Conservation (phyloP, 2,797 vertebrate genomes). For the Anas flavirostris region DNA sequence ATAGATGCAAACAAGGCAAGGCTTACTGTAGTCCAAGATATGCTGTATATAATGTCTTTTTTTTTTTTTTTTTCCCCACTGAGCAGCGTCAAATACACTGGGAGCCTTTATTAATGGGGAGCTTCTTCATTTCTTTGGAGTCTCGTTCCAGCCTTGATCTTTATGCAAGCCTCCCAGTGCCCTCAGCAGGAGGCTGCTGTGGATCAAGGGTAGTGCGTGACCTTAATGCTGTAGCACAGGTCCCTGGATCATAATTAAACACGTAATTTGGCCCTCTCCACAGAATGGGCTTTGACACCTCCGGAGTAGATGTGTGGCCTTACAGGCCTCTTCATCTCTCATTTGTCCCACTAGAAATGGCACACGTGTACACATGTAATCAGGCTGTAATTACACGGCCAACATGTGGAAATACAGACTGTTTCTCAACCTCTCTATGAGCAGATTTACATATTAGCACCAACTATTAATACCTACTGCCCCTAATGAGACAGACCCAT, state of each 20-base stretch:
- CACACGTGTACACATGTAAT: not conserved
- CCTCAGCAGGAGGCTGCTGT: not conserved
- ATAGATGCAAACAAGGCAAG: not conserved
- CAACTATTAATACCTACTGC: constrained; percentile 15
- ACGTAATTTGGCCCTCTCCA: not conserved
- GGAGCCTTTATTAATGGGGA: not conserved
- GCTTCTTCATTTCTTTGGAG: not conserved
- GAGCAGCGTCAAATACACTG: not conserved
- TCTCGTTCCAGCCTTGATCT: constrained; percentile 2
- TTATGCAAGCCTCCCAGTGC: constrained; percentile 26
- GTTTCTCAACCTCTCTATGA: not conserved
- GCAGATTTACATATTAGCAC: constrained; percentile 20
- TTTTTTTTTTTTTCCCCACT: not conserved
- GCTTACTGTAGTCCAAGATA: not conserved
- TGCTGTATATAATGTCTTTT: not conserved
- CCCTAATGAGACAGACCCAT: not conserved
- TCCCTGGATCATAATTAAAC: constrained; percentile 34
- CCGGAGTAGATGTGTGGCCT: not conserved
- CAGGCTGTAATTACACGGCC: not conserved
- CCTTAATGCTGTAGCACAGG: not conserved
- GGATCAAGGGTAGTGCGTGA: not conserved
- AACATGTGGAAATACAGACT: not conserved
- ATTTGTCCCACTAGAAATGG: constrained; percentile 8
- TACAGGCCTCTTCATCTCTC: not conserved
- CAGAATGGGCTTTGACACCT: not conserved